Conservation (phyloP, 35 echinoderm and acorn worm species). For the Nesometra sesokonis region DNA sequence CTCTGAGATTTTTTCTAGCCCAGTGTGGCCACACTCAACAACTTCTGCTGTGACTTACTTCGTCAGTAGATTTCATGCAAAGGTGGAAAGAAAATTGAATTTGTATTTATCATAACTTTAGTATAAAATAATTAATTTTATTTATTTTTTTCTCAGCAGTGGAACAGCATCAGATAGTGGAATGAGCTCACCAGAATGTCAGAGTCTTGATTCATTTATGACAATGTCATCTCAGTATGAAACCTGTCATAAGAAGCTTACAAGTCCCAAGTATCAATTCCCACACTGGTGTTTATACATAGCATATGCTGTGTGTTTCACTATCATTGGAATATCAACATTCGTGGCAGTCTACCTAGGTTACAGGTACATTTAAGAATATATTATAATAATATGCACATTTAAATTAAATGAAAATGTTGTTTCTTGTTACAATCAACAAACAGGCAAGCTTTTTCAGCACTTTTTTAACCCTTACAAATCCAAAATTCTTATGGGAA, state of each 20-base stretch:
- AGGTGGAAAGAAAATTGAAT: too few species aligned
- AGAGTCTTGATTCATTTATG: slow-evolving; percentile 12
- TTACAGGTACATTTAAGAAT: slow-evolving; percentile 32
- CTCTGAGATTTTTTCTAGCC: too few species aligned
- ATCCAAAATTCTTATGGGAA: too few species aligned
- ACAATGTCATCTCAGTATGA: background rate
- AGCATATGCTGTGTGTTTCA: slow-evolving; percentile 45
- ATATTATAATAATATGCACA: too few species aligned
- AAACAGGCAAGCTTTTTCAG: too few species aligned
- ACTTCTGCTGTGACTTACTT: too few species aligned
- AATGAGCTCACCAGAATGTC: slow-evolving; percentile 30
- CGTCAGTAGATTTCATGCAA: too few species aligned
- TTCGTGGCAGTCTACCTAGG: slow-evolving; percentile 42
- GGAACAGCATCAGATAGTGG: slow-evolving; percentile 24
- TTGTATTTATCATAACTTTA: too few species aligned
- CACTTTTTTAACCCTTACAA: too few species aligned
- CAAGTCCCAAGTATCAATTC: slow-evolving; percentile 67
- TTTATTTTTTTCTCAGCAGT: background rate
- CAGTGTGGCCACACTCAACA: too few species aligned
- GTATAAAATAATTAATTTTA: background rate
- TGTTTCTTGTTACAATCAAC: too few species aligned
- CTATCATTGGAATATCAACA: slow-evolving; percentile 44
- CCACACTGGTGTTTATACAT: slow-evolving; percentile 53
- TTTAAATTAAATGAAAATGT: too few species aligned
- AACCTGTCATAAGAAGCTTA: slow-evolving; percentile 54